Evolutionary conservation across 2,888 invertebrate species (phyloP).

Genomic region (Smittia aterrima): DNA sequence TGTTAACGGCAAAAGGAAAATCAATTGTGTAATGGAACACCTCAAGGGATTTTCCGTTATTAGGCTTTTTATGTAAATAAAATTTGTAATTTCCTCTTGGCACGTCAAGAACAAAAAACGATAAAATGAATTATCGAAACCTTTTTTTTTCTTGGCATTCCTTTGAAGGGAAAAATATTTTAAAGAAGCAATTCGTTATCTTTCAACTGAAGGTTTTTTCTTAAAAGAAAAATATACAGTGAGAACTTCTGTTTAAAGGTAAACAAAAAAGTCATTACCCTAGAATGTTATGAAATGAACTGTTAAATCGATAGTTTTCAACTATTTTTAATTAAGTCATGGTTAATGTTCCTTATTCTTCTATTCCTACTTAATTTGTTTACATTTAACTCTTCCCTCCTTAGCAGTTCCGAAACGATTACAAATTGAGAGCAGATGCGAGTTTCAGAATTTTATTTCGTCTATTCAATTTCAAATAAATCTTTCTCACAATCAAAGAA

Average conservation of each 20-base stretch:
- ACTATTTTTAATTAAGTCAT: conserved; percentile 15
- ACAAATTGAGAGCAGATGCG: conserved; percentile 33
- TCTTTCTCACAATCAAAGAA: neutral
- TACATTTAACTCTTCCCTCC: neutral
- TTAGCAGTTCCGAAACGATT: neutral
- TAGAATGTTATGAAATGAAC: neutral
- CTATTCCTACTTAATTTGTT: neutral
- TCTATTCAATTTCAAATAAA: too few relatives aligned
- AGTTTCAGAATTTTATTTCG: too few relatives aligned
- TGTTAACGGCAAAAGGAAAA: neutral
- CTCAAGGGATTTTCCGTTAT: conserved; percentile 3
- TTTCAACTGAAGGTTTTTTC: too few relatives aligned
- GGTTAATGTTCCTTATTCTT: neutral
- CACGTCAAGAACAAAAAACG: neutral
- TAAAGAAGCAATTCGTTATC: too few relatives aligned
- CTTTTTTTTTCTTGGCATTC: neutral
- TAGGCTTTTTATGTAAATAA: conserved; percentile 17
- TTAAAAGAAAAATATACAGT: neutral
- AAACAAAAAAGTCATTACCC: conserved; percentile 11
- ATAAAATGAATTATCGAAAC: neutral
- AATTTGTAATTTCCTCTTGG: conserved; percentile 17
- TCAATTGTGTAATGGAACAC: neutral
- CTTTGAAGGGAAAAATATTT: too few relatives aligned
- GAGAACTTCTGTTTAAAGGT: neutral
- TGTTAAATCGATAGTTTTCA: conserved; percentile 18